phyloP scores from a whole-genome alignment of 2,797 vertebrate genomes.

The Halcyon leucocephala region DNA sequence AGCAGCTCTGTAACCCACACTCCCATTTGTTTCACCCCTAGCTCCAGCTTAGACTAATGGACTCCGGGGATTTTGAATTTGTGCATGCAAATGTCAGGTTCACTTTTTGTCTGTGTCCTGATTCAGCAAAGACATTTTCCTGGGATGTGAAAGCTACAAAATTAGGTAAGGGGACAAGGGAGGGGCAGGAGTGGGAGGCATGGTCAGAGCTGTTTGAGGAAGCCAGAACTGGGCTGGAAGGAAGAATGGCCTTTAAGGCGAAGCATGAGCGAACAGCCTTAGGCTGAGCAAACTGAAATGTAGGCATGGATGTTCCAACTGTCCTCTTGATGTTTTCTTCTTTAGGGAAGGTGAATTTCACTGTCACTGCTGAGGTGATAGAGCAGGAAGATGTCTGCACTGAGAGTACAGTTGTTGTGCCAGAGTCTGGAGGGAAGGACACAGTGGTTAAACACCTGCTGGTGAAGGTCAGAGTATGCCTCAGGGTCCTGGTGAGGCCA shows the following conservation, averaged over 20 bases:
- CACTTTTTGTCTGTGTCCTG: constrained; percentile 81
- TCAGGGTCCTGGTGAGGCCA: fast-evolving
- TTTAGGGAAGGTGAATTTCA: constrained; percentile 68
- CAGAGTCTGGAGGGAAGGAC: constrained; percentile 58
- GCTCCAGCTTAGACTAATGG: constrained; percentile 54
- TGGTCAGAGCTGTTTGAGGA: background rate
- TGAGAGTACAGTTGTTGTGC: background rate
- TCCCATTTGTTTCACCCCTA: background rate
- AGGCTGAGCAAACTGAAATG: background rate
- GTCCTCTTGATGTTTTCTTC: background rate
- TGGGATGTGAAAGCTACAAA: constrained; percentile 81
- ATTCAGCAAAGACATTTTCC: constrained; percentile 82
- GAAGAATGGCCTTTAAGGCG: background rate
- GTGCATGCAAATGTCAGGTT: constrained; percentile 66
- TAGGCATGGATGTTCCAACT: background rate
- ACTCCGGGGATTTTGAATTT: constrained; percentile 56
- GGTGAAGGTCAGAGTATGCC: constrained; percentile 67
- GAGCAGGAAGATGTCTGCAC: constrained; percentile 31
- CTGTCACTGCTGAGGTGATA: constrained; percentile 53
- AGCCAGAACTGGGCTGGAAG: background rate
- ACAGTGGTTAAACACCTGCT: constrained; percentile 64
- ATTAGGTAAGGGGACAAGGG: constrained; percentile 27
- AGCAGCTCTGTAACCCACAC: background rate
- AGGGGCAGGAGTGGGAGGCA: background rate
- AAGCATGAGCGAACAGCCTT: background rate